Conservation (phyloP, 2,797 vertebrate genomes). For the Mus caroli region DNA sequence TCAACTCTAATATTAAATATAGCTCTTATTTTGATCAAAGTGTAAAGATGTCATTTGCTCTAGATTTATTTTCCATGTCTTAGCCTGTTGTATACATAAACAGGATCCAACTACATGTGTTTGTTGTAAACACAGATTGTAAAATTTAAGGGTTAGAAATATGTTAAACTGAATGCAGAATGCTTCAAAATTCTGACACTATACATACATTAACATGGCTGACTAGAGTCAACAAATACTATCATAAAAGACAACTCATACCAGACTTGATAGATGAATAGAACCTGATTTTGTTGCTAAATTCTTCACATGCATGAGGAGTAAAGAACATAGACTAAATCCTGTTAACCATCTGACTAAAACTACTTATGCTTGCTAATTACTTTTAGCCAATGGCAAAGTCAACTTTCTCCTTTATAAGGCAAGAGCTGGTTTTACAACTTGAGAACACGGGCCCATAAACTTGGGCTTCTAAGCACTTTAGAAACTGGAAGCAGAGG, state of each 20-base stretch:
- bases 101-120: neutral
- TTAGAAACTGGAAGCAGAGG: neutral
- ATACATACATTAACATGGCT: neutral
- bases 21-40: conserved; percentile 9
- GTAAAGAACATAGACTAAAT: neutral
- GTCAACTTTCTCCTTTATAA: neutral
- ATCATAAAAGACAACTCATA: conserved; percentile 17
- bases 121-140: neutral
- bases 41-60: conserved; percentile 14
- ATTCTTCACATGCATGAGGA: neutral
- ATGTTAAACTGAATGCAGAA: neutral
- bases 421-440: neutral
- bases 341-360: neutral
- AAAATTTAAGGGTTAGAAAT: conserved; percentile 27
- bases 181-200: neutral
- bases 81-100: neutral
- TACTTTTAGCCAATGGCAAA: conserved; percentile 4
- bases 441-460: neutral
- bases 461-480: neutral
- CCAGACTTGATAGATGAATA: neutral
- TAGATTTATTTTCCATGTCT: neutral
- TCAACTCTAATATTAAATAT: neutral
- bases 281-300: neutral
- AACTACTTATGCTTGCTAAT: neutral
- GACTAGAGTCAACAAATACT: neutral